Base-by-base conservation (phyloP, 1,140 invertebrate genomes). In the Psix sp. region DNA sequence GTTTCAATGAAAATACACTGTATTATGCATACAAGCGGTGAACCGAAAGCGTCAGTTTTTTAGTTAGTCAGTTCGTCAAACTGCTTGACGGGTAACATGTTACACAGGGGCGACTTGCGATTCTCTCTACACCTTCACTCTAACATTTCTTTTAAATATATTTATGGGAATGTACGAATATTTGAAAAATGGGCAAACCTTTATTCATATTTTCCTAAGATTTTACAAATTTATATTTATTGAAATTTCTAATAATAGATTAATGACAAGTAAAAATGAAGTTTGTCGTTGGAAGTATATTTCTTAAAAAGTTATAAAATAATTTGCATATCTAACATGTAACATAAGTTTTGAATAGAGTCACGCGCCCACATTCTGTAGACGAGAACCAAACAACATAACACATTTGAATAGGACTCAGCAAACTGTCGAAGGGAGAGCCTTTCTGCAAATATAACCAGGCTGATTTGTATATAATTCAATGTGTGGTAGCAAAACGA, bases 1-100 rank as follows among this genome's bases (percentile, higher is more conserved):
- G 46, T 66, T 73, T 59, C 29, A 68, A 77, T 74, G 57, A 73
- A 71, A 76, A 77, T 79, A 57, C 67, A 70, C 63, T 65, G 46
- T 48, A 59, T 68, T 78, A 73, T 67, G 75, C 66, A 65, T 73
- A 73, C 52, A 74, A 33, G 43, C 66, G 60, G 73, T 74, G 68
- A 75, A 78, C 74, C 76, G 71, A 77, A 71, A 65, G 62, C 76
- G 80, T 81, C 77, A 82, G 78, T 82, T 78, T 82, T 78, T 80
- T 79, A 77, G 76, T 76, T 75, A 79, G 70, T 79, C 76, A 74
- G 57, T 77, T 72, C 70, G 62, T 74, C 73, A 77, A 66, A 57
- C 43, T 56, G 63, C 76, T 56, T 67, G 56, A 67, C 63, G 59
- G 78, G 83, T 77, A 84, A 79, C 80, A 86, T 86, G 78, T 74